phyloP scores from a whole-genome alignment of 2,113 vertebrate genomes.

The Nibea coibor region DNA sequence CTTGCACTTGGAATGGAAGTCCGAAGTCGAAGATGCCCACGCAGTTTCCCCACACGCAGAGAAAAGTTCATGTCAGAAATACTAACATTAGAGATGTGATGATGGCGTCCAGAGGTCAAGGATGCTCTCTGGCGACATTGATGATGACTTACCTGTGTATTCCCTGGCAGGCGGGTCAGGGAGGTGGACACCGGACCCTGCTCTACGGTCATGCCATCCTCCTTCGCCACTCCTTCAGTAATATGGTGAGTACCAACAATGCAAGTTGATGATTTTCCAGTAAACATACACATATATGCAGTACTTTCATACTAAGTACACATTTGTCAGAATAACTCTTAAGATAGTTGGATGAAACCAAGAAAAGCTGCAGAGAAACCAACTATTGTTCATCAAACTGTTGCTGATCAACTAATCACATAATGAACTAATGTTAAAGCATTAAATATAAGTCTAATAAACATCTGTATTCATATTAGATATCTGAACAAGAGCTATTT shows the following conservation, averaged over 20 bases:
- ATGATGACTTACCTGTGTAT: conserved; percentile 34
- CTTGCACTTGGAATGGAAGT: conserved; percentile 59
- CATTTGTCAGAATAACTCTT: not conserved
- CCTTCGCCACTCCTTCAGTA: conserved; percentile 94
- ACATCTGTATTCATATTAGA: not conserved
- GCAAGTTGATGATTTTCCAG: not conserved
- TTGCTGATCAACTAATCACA: not conserved
- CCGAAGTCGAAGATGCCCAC: not conserved
- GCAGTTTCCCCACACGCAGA: conserved; percentile 25
- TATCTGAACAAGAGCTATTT: conserved; percentile 25
- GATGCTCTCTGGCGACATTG: not conserved
- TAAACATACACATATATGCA: not conserved
- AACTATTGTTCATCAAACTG: not conserved
- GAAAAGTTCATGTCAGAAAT: conserved; percentile 29
- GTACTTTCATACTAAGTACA: not conserved
- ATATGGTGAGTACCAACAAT: conserved; percentile 88
- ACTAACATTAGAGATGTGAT: conserved; percentile 13
- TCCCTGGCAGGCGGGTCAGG: conserved; percentile 89
- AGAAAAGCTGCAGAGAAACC: not conserved
- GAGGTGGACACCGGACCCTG: conserved; percentile 94
- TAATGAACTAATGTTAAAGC: conserved; percentile 7
- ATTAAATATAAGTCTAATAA: not conserved
- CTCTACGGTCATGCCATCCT: conserved; percentile 97
- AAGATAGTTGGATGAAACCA: not conserved
- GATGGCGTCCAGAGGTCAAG: conserved; percentile 11